Base-by-base conservation (phyloP, 64 coral and sea anemone genomes). In the Actinia equina region DNA sequence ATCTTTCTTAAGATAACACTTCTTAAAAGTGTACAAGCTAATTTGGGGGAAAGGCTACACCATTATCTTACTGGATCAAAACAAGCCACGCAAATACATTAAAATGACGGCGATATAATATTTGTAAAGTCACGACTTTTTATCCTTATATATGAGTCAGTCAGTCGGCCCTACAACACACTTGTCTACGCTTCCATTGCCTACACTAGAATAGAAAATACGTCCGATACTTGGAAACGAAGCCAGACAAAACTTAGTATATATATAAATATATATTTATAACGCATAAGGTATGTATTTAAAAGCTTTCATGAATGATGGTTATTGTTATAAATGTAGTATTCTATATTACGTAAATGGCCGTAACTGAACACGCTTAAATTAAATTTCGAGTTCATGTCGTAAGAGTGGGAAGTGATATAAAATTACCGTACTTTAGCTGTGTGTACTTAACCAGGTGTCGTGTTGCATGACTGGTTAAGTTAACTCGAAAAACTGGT, bases 121-220 rank as follows among this genome's bases (percentile, higher is more conserved):
- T 74, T 74, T 74, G 69, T 74, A 74, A 74, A 74, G 69, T 74
- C 69, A 74, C 41, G 69, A 74, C 69, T 74, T 74, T 74, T 41
- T 13, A 16, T 74, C 69, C 69, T 6, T 74, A 37, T 37, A 37
- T 37, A 37, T 37, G 30, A 13, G 69, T 74, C 8, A 22, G n/a
- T 69, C 46, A 49, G 46, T 69, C 22, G 22, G 63, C 22, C 23
- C 7, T 69, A 20, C 63, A 22, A 7, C 20, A 25, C 63, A 4
- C 23, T 49, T 49, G 46, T 8, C 46, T 49, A 49, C 46, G 63
- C 69, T 7, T 41, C 12, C 26, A 15, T 16, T 13, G 8, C 23
- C 11, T 65, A 65, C 22, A 7, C 7, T n/a, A 25, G 20, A 22
- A 30, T 74, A 37, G 19, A 74, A 30, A 42, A 74, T 26, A 15